phyloP scores from a whole-genome alignment of 2,797 vertebrate species.

The Pteropus rufus region DNA sequence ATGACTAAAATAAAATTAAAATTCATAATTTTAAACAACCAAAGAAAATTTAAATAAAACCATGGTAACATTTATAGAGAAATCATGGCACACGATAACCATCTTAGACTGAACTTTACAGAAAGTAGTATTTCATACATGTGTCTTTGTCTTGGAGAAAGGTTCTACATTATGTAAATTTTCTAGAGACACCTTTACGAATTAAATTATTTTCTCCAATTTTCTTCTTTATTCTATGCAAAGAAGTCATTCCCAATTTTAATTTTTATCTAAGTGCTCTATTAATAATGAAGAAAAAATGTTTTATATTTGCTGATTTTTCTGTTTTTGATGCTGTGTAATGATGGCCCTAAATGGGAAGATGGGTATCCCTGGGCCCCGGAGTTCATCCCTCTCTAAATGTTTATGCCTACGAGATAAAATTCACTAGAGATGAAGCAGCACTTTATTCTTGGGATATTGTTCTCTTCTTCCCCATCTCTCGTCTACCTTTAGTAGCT shows the following conservation, averaged over 20 bases:
- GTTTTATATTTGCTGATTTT: neutral
- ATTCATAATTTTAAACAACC: slow-evolving; percentile 1
- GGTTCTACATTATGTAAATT: neutral
- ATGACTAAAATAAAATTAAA: slow-evolving; percentile 54
- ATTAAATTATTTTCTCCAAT: neutral
- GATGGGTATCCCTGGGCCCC: too few species aligned
- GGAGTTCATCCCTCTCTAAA: neutral
- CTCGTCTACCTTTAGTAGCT: neutral
- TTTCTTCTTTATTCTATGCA: neutral
- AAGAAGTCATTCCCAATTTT: neutral
- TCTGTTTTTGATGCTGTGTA: neutral
- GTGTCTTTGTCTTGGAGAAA: neutral
- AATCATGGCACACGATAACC: neutral
- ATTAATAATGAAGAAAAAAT: neutral
- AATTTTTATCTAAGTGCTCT: neutral
- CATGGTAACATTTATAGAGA: neutral
- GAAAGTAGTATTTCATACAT: neutral
- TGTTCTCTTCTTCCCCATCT: neutral
- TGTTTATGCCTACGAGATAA: neutral
- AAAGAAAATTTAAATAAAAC: neutral
- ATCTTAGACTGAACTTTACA: neutral
- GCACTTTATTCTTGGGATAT: neutral
- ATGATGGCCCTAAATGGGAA: neutral
- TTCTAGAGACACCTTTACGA: neutral
- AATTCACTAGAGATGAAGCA: neutral